These are phyloP conservation scores for Diogma glabrata DNA, from an alignment of 2,888 invertebrate species.

Conservation along the genomic window DNA sequence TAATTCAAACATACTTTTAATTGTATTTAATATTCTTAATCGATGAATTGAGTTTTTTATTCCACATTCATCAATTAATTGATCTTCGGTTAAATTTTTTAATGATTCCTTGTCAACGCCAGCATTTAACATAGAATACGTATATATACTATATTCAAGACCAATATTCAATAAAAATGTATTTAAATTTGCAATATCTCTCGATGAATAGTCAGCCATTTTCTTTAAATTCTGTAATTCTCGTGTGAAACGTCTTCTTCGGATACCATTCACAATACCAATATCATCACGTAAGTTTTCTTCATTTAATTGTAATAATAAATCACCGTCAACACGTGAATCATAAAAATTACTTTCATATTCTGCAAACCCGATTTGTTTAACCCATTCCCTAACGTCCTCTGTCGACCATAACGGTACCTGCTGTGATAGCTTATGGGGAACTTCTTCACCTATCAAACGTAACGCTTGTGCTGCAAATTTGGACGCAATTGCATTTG, in stretches of 20 bases:
- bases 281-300: constrained; percentile 88
- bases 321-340: constrained; percentile 93
- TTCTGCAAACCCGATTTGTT: constrained; percentile 88
- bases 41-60: constrained; percentile 93
- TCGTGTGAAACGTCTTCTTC: constrained; percentile 77
- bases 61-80: constrained; percentile 79
- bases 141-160: constrained; percentile 87
- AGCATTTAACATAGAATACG: constrained; percentile 90
- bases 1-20: constrained; percentile 45
- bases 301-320: constrained; percentile 83
- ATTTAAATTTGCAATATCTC: constrained; percentile 84
- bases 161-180: constrained; percentile 73
- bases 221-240: constrained; percentile 87
- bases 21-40: constrained; percentile 76
- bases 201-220: constrained; percentile 92
- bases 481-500: constrained; percentile 94
- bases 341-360: constrained; percentile 75
- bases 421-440: constrained; percentile 95
- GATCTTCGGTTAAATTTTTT: constrained; percentile 79
- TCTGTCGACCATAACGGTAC: constrained; percentile 95
- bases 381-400: constrained; percentile 97
- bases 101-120: constrained; percentile 88
- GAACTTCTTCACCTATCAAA: constrained; percentile 91
- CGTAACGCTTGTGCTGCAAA: constrained; percentile 88
- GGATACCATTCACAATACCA: constrained; percentile 84